Evolutionary conservation across 1,140 invertebrate genomes (phyloP), one percentile per base, ranked within the genome.

Genomic region (Saccostrea echinata): DNA sequence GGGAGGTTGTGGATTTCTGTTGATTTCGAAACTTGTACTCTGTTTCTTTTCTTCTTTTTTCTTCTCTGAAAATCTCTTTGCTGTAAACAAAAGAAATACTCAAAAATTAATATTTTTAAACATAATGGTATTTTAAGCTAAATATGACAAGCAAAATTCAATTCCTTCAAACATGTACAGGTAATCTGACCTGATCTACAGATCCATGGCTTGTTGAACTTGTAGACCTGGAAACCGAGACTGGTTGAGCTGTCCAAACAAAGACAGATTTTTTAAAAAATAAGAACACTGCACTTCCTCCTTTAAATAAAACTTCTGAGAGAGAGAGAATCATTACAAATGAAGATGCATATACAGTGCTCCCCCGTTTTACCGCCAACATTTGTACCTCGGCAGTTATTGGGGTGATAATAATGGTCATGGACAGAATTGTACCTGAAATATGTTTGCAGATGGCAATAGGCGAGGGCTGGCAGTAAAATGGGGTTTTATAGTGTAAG

Each of bases 1-100:
- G 68, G 68, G 8, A 76, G 13, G 33, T 76, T 76, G 16, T 76
- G 68, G 68, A 76, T 76, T 76, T 76, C 68, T 76, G 68, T 30
- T 16, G 68, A 76, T 30, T 76, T 76, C 8, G 30, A 76, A 30
- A 76, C 24, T 13, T 76, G 68, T 33, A 76, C 30, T 76, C 27
- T 76, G 27, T 76, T 76, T 27, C 68, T 76, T 76, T 85, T 85
- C 64, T 68, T 68, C 35, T 85, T 85, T 30, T 85, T 85, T 18
- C 30, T 87, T 84, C 86, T 80, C 86, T 86, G 88, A 82, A 86
- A 71, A 86, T 89, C 86, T 89, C 86, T 81, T 89, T 89, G 64
- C 83, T 89, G 68, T 57, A 68, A 85, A 12, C 1, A 11, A 68
- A 64, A 85, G 0, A 1, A 80, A n/a, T 55, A 55, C 53, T 21